Base-by-base conservation (phyloP, 1,140 invertebrate genomes). In the Hylyphantes graminicola region DNA sequence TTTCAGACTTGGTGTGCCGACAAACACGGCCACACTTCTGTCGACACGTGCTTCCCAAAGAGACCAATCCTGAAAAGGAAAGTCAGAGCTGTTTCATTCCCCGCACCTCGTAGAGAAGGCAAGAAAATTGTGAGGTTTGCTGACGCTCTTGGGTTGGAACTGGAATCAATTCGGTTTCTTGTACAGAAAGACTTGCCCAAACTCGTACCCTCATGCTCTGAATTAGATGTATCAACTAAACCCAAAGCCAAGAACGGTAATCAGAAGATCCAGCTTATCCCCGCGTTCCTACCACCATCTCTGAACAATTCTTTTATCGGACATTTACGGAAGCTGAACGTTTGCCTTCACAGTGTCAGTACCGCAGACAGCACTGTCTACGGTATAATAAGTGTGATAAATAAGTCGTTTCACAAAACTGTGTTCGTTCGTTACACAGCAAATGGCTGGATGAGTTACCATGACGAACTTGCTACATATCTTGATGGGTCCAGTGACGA, bases 111-210 rank as follows among this genome's bases (percentile, higher is more conserved):
- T 0, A 82, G 76, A 53, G 75, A 75, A 50, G 68, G 94, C 0
- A 98, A 98, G 89, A 98, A 98, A 90, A 96, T 97, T 53, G 96
- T 98, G 0, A 92, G 96, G n/a, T 98, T 98, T 89, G 97, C 97
- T 0, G 97, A 98, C 88, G 96, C 95, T 0, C 90, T 98, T 55
- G 97, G 97, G 0, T 90, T 98, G 10, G 96, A 98, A 90, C 90
- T 98, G 84, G 96, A 96, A 11, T 95, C 96, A 88, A 94, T 98
- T 0, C 92, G 96, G 87, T 96, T 95, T 4, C 83, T 87, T 54
- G 96, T 96, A 89, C 90, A 96, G 85, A 95, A 96, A 88, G 95
- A 96, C 90, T 93, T 96, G 85, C 95, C 95, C 0, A 94, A 78
- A n/a, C 61, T 74, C 64, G 65, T 80, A 9, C 82, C 82, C 21